These are phyloP conservation scores for Cephonodes hylas DNA, from an alignment of 2,888 invertebrate genomes.

Conservation along the genomic window DNA sequence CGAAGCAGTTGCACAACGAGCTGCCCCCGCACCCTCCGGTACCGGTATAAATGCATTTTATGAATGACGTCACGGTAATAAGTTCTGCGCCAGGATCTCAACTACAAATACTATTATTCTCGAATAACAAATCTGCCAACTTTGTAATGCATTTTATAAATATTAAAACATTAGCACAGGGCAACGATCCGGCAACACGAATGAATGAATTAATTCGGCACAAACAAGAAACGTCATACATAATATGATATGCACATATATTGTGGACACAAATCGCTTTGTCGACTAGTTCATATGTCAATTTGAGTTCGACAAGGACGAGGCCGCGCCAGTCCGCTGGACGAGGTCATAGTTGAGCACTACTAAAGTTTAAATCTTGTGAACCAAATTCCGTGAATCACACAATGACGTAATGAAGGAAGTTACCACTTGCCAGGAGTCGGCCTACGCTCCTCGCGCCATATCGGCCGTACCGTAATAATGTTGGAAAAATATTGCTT, in stretches of 20 bases:
- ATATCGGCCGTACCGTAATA: constrained; percentile 46
- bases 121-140: constrained; percentile 38
- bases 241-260: background rate
- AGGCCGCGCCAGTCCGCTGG: constrained; percentile 24
- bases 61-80: constrained; percentile 69
- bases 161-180: background rate
- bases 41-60: constrained; percentile 66
- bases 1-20: constrained; percentile 60
- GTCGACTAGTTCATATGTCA: constrained; percentile 31
- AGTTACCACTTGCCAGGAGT: constrained; percentile 65
- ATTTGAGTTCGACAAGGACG: constrained; percentile 51
- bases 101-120: constrained; percentile 49
- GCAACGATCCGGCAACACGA: background rate
- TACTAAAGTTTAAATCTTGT: constrained; percentile 49
- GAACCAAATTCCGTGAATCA: constrained; percentile 65
- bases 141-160: constrained; percentile 35
- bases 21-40: constrained; percentile 40
- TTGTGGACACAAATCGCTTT: background rate
- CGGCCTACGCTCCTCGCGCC: constrained; percentile 64
- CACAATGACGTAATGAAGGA: constrained; percentile 74
- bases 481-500: constrained; percentile 53
- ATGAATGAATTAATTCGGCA: background rate
- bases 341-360: constrained; percentile 55
- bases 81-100: constrained; percentile 56
- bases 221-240: background rate